Conservation (phyloP, 2,888 invertebrate species). For the Ophion ventricosus region DNA sequence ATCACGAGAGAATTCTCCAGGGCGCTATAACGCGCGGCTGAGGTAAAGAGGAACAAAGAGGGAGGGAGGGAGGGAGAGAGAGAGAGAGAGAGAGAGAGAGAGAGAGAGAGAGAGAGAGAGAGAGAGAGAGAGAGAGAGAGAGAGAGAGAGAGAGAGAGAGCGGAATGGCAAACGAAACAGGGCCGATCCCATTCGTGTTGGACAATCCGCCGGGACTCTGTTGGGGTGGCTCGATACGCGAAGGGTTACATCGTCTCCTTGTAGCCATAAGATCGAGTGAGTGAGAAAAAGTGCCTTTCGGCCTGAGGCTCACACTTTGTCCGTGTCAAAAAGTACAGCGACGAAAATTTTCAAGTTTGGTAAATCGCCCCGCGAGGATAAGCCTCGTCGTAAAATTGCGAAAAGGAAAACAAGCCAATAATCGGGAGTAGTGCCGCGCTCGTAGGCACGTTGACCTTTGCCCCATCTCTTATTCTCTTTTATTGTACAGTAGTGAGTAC, state of each 20-base stretch:
- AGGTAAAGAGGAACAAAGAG: background rate
- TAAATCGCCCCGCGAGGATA: background rate
- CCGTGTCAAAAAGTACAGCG: background rate
- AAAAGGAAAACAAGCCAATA: background rate
- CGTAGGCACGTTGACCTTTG: conserved; percentile 18
- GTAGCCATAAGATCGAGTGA: background rate
- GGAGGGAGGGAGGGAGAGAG: background rate
- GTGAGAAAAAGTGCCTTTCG: conserved; percentile 43
- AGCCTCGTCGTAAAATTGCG: background rate
- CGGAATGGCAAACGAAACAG: background rate
- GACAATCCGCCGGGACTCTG: conserved; percentile 57
- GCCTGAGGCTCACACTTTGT: conserved; percentile 3
- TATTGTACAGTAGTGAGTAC: background rate
- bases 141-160: background rate
- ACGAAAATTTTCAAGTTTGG: background rate
- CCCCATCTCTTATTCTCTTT: background rate
- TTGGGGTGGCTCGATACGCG: conserved; percentile 25
- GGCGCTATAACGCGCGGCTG: background rate
- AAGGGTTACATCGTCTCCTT: conserved; percentile 21
- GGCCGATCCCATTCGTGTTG: conserved; percentile 30
- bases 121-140: background rate
- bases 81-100: background rate
- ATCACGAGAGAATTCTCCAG: conserved; percentile 37
- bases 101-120: background rate
- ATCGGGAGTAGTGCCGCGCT: conserved; percentile 10